These are phyloP conservation scores for Anoplolepis gracilipes DNA, from an alignment of 1,140 invertebrate species.

Conservation along the genomic window DNA sequence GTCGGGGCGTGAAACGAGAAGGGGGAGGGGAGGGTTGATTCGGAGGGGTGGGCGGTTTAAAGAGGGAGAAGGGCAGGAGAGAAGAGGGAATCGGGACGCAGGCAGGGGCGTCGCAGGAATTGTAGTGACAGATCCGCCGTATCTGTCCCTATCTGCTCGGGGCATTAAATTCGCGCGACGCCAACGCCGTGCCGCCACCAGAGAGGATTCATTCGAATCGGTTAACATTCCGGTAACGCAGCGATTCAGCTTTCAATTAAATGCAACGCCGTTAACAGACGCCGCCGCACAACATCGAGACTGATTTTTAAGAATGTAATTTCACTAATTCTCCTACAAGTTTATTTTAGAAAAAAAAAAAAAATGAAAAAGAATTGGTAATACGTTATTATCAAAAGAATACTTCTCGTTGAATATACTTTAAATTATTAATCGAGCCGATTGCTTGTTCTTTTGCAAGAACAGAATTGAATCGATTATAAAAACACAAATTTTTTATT, in stretches of 20 bases:
- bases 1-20: conserved; percentile 83
- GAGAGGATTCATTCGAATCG: conserved; percentile 67
- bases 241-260: conserved; percentile 74
- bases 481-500: neutral
- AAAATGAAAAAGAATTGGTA: neutral
- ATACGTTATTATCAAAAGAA: conserved; percentile 33
- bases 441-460: neutral
- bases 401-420: neutral
- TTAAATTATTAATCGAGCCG: neutral
- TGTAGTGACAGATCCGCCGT: conserved; percentile 82
- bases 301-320: conserved; percentile 4
- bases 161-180: conserved; percentile 77
- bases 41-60: neutral
- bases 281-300: neutral
- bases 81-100: conserved; percentile 23
- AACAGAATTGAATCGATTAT: neutral
- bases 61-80: conserved; percentile 6
- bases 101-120: conserved; percentile 73
- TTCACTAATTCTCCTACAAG: neutral
- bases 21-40: conserved; percentile 65
- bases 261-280: conserved; percentile 28
- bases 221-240: conserved; percentile 73
- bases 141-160: conserved; percentile 80
- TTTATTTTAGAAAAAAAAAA: too few relatives aligned
- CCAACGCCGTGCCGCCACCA: conserved; percentile 55